Evolutionary conservation across 2,113 vertebrate genomes (phyloP), one percentile per base, ranked within the genome.

Genomic region (Catharus fuscescens): DNA sequence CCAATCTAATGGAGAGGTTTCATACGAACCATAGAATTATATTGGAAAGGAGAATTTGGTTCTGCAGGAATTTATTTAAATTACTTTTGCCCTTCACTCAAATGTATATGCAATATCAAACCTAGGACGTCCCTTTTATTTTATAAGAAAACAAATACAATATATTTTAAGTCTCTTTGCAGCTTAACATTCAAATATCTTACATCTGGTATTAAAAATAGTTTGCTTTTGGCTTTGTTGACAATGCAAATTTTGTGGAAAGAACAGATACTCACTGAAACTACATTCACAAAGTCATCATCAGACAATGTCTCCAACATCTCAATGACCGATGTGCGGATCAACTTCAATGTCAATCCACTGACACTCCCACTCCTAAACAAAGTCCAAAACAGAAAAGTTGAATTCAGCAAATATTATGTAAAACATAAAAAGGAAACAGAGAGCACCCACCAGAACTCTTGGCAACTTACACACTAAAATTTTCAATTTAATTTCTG

Each of bases 221-320:
- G 9, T 24, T 83, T 88, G 18, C 9, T 86, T 74, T 83, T 12
- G 9, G 5, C 36, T 64, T 65, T 91, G 47, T 45, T 78, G 77
- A n/a, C 38, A 73, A 47, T 28, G 28, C 6, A 50, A 14, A 65
- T 84, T 86, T 57, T 64, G 31, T 32, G 34, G 32, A 80, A 78
- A 62, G 31, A 54, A 52, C 23, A 64, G 87, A 86, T 95, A 99
- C 99, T 99, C 96, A 99, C 99, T 50, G 99, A 99, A 96, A 99
- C 99, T n/a, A 99, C 99, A 53, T 99, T 99, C 97, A 99, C 99
- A 47, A 99, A 99, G 95, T 99, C 99, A 21, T 99, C 99, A 5
- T 99, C 99, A 9, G 99, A 99, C 92, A 99, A 98, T 5, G 99
- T 99, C 96, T 99, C 99, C 82, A 99, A 96, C 99, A 99, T 99